Evolutionary conservation across 1,140 invertebrate genomes (phyloP), one percentile per base, ranked within the genome.

Genomic region (Colletes latitarsis): DNA sequence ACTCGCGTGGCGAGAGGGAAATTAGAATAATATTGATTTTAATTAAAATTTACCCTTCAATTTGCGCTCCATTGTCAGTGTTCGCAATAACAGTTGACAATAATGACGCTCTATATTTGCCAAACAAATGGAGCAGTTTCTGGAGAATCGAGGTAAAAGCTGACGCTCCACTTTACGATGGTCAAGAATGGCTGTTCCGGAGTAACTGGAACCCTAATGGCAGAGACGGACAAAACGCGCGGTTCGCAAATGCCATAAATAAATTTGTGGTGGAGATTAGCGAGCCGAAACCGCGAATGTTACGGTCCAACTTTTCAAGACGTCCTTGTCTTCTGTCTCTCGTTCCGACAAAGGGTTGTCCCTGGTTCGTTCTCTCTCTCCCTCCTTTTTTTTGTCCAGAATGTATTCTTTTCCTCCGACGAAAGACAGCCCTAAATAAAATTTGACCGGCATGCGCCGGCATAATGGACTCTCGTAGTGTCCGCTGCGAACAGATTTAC

Each of bases 181-280:
- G 71, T 78, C 60, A 21, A 17, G 70, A 70, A 21, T 17, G 46
- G 9, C 19, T 8, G 30, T 15, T 3, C 30, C 15, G 17, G 21
- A 41, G 43, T 77, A 63, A 60, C 39, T 49, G 53, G 60, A 46
- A 43, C 55, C 73, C 71, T 2, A 39, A 53, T 46, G 58, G 62
- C 58, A 72, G 12, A 52, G 63, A 30, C 30, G 68, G 52, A 53
- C 8, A 52, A 8, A 46, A 49, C 64, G 43, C 57, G 76, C 6
- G 19, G 55, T 39, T 55, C 43, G 30, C 62, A 19, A 80, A 17
- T 81, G 84, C 80, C 83, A 74, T 85, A 85, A 88, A 87, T 87
- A 88, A 85, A 88, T 87, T 75, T 82, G 78, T n/a, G 75, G 76
- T 73, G 52, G 78, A 87, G 82, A 88, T 88, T 85, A 85, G 81